Evolutionary conservation across 2,113 vertebrate genomes (phyloP).

Genomic region (Candoia aspera): DNA sequence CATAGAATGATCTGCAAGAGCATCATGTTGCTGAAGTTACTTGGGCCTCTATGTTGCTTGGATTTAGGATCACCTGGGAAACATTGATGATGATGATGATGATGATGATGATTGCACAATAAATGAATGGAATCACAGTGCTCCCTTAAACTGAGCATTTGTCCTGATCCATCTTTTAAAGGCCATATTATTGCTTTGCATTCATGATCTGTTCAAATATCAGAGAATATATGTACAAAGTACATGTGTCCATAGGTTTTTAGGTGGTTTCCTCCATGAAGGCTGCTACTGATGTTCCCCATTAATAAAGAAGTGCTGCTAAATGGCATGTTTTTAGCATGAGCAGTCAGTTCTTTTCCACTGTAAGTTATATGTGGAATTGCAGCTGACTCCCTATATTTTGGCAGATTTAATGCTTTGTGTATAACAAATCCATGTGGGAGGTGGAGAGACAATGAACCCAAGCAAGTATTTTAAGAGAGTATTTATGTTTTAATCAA

Average conservation of each 20-base stretch:
- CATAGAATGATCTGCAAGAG: background rate
- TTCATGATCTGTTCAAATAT: background rate
- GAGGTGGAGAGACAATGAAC: background rate
- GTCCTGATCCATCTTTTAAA: background rate
- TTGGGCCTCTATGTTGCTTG: background rate
- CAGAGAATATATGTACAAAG: background rate
- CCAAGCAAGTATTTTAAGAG: background rate
- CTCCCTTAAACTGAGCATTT: slow-evolving; percentile 7
- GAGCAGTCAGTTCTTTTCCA: background rate
- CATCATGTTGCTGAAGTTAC: background rate
- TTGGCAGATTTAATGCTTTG: background rate
- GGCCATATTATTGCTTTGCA: background rate
- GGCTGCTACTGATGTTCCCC: background rate
- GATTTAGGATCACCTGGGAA: slow-evolving; percentile 1
- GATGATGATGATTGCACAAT: background rate
- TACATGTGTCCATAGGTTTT: background rate
- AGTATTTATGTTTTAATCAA: background rate
- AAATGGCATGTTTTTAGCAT: background rate
- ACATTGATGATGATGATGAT: background rate
- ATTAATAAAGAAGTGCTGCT: background rate
- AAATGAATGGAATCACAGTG: background rate
- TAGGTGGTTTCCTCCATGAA: background rate
- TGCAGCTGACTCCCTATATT: background rate
- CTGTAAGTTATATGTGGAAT: background rate
- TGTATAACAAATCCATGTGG: background rate